Conservation (phyloP, 1,140 invertebrate genomes). For the Holotrichia oblita region DNA sequence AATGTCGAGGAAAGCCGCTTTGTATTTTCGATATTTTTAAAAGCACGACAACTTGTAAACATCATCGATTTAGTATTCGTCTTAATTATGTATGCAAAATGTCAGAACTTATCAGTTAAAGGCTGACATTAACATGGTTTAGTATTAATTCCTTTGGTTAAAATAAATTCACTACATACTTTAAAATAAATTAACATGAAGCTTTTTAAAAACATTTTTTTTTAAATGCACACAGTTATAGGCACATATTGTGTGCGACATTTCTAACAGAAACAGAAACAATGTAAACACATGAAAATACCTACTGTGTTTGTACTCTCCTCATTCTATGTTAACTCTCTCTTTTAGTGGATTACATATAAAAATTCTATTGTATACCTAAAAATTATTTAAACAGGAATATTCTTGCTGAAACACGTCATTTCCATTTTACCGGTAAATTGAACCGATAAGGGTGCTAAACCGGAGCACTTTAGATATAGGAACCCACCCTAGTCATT, state of each 20-base stretch:
- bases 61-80: background rate
- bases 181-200: too few species aligned
- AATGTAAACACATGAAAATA: too few species aligned
- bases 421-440: constrained; percentile 30
- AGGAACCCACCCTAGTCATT: background rate
- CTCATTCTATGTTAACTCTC: background rate
- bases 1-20: constrained; percentile 4
- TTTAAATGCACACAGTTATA: too few species aligned
- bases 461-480: background rate
- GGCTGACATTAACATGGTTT: too few species aligned
- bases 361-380: background rate
- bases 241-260: too few species aligned
- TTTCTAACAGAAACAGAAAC: too few species aligned
- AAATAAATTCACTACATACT: too few species aligned
- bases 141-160: too few species aligned
- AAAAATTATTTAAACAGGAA: background rate
- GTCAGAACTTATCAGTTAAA: too few species aligned
- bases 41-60: constrained; percentile 9
- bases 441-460: constrained; percentile 20
- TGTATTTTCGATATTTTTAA: background rate
- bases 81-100: too few species aligned
- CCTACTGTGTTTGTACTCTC: too few species aligned
- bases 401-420: constrained; percentile 1
- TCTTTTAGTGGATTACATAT: background rate
- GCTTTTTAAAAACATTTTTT: too few species aligned